Percentiles rank a stretch among this genome's conserved stretches.
Evolutionary conservation across 2,888 invertebrate species (phyloP).

Genomic region (Terebella lapidaria): DNA sequence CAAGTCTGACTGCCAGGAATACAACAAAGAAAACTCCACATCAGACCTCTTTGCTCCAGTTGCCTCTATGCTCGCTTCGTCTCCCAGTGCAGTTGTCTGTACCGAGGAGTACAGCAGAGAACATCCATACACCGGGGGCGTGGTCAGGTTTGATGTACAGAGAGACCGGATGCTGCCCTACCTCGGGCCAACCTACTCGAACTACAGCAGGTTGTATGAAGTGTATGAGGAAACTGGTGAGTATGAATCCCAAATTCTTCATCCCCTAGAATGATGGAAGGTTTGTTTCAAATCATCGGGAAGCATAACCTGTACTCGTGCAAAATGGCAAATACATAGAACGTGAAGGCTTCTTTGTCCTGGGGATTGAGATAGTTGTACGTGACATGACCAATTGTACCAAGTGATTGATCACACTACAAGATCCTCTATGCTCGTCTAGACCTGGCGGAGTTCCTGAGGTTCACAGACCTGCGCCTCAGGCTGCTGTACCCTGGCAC

Average conservation of each 20-base stretch:
- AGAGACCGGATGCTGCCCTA: constrained; percentile 22
- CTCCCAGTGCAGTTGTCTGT: constrained; percentile 29
- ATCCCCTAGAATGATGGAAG: too few relatives aligned
- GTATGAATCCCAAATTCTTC: too few relatives aligned
- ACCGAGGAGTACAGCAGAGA: constrained; percentile 23
- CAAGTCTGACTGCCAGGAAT: constrained; percentile 21
- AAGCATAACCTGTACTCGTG: too few relatives aligned
- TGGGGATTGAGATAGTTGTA: too few relatives aligned
- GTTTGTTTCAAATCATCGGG: too few relatives aligned
- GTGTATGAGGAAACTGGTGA: constrained; percentile 22
- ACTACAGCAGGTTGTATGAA: constrained; percentile 21
- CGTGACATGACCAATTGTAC: too few relatives aligned
- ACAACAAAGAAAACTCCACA: neutral
- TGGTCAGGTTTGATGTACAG: constrained; percentile 16
- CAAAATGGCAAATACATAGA: too few relatives aligned
- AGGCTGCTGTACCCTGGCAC: constrained; percentile 22
- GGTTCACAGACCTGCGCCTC: constrained; percentile 29
- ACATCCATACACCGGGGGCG: constrained; percentile 22
- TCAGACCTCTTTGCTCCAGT: constrained; percentile 7
- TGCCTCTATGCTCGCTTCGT: constrained; percentile 7
- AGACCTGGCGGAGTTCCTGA: constrained; percentile 23
- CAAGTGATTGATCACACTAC: too few relatives aligned
- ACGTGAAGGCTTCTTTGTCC: too few relatives aligned
- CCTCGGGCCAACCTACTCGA: constrained; percentile 16
- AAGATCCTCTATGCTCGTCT: too few relatives aligned